Evolutionary conservation across 2,888 invertebrate species (phyloP), one percentile per base, ranked within the genome.

Genomic region (Lasius platythorax): DNA sequence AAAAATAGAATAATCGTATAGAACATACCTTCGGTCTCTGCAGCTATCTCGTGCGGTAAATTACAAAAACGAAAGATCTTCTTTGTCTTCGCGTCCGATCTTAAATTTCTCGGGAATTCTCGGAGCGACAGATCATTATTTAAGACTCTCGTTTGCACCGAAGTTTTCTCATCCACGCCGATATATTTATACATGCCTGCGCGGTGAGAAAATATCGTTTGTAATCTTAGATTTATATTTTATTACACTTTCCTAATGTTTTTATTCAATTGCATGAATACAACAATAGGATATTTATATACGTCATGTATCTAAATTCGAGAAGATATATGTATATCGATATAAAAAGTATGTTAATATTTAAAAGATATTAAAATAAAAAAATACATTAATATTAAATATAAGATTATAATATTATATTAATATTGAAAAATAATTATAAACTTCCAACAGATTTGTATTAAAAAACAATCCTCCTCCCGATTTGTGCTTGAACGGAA

Each of bases 161-260:
- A 91, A 87, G 94, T 92, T 91, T 95, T 93, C 95, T 96, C 95
- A 90, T 96, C 96, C 56, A 95, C 95, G n/a, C 97, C 96, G 94
- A 97, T 97, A 91, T 97, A 98, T 94, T 97, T 98, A 94, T 98
- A 98, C 96, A 98, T 97, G 78, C 97, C 97, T 97, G 93, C 9
- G 37, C 1, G 28, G 67, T 28, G 6, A 53, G 3, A 1, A 78
- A 40, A 53, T 40, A 68, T n/a, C 2, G 6, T 50, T 15, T 75
- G 1, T 66, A 75, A 75, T 33, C 23, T 50, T n/a, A 50, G 6
- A 50, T 50, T 50, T n/a, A 50, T 18, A 50, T 18, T 43, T 43
- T 0, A 50, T 50, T 50, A 50, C 50, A n/a, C 5, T 53, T n/a
- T 50, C 3, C 28, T n/a, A 33, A 8, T 15, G 2, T n/a, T 23